A percentile compares a stretch with the other conserved stretches of the same genome.
Evolutionary conservation across 2,113 vertebrate genomes (phyloP).

Genomic region (Hirundichthys speculiger): DNA sequence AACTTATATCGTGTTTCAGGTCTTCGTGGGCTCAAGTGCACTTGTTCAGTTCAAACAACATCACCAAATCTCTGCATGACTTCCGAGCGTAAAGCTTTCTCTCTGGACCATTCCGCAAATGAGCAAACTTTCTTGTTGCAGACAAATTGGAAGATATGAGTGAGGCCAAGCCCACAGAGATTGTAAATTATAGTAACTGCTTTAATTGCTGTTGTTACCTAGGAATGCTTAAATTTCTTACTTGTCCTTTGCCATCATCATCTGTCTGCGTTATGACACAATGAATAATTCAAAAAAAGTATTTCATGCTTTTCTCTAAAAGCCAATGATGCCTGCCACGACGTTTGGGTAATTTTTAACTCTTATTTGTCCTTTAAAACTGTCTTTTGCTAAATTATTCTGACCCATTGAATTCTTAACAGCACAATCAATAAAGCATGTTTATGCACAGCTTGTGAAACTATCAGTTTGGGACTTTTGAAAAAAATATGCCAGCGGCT

Average conservation of each 20-base stretch:
- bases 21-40: too few relatives aligned
- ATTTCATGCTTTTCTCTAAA: slow-evolving; percentile 69
- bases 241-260: slow-evolving; percentile 63
- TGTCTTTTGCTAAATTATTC: slow-evolving; percentile 95
- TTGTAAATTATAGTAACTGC: slow-evolving; percentile 57
- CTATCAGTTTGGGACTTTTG: slow-evolving; percentile 96
- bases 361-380: slow-evolving; percentile 96
- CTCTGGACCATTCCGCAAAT: slow-evolving; percentile 52
- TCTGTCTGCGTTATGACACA: slow-evolving; percentile 80
- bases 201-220: slow-evolving; percentile 73
- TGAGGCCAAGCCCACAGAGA: slow-evolving; percentile 54
- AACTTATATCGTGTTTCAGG: background rate
- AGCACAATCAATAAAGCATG: slow-evolving; percentile 99
- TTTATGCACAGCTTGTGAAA: slow-evolving; percentile 98
- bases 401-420: slow-evolving; percentile 97
- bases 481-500: slow-evolving; percentile 93
- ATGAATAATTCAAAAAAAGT: slow-evolving; percentile 77
- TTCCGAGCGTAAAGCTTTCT: slow-evolving; percentile 49
- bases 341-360: slow-evolving; percentile 78
- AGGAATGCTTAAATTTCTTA: slow-evolving; percentile 68
- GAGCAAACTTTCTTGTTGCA: slow-evolving; percentile 52
- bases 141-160: slow-evolving; percentile 67
- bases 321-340: slow-evolving; percentile 75
- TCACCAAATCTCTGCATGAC: slow-evolving; percentile 11
- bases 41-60: background rate